A percentile compares a stretch with the other conserved stretches of the same genome.
phyloP scores from a whole-genome alignment of 2,888 invertebrate genomes.

The Trachelus iudaicus region DNA sequence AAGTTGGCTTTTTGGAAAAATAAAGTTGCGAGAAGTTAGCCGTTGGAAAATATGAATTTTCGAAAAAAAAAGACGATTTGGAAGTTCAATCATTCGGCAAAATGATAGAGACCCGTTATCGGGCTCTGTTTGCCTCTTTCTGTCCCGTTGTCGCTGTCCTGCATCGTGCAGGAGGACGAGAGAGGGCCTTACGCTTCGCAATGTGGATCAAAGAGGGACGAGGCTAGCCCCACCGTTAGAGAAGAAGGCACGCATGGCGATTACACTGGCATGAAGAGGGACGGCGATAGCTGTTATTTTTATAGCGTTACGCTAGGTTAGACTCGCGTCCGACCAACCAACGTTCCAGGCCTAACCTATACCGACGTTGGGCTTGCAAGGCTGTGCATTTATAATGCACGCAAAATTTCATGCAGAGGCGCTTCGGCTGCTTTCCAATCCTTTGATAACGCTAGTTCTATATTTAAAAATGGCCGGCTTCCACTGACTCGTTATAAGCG shows the following conservation, averaged over 20 bases:
- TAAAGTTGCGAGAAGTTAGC: too few relatives aligned
- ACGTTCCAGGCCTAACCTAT: constrained; percentile 53
- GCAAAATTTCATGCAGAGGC: constrained; percentile 63
- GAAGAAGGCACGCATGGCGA: neutral
- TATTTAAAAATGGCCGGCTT: constrained; percentile 41
- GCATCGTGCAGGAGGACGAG: neutral
- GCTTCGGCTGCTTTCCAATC: constrained; percentile 53
- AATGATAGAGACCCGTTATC: neutral
- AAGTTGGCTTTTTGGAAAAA: too few relatives aligned
- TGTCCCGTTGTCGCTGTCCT: neutral
- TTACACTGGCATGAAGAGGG: neutral
- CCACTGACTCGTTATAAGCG: constrained; percentile 14
- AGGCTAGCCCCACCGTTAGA: neutral
- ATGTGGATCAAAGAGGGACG: neutral
- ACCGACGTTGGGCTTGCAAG: constrained; percentile 38
- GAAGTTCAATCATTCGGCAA: too few relatives aligned
- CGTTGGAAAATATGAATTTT: too few relatives aligned
- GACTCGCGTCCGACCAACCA: constrained; percentile 50
- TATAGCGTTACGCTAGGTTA: constrained; percentile 63
- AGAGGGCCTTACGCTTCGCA: neutral
- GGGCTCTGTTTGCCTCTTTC: neutral
- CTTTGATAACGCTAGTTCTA: constrained; percentile 58
- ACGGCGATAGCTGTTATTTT: constrained; percentile 52
- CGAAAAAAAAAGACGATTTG: too few relatives aligned
- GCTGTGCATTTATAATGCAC: constrained; percentile 60